Conservation (phyloP, 2,888 invertebrate species). For the Liodrosophila aerea region DNA sequence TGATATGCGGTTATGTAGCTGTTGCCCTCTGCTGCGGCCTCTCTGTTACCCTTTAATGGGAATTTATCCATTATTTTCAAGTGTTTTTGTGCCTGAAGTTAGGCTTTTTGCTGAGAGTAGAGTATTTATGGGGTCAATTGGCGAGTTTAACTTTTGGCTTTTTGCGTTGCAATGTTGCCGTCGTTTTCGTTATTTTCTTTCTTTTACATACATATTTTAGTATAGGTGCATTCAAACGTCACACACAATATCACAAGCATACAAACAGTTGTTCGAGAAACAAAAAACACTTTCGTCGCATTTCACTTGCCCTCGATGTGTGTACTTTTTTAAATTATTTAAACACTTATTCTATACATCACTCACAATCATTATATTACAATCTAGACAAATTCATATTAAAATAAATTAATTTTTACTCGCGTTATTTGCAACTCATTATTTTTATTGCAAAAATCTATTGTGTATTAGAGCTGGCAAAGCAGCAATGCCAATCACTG, state of each 20-base stretch:
- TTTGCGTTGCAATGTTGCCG: slow-evolving; percentile 61
- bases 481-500: too few relatives aligned
- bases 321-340: not conserved
- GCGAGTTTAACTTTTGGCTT: slow-evolving; percentile 21
- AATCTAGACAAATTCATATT: slow-evolving; percentile 9
- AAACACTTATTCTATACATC: slow-evolving; percentile 6
- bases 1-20: slow-evolving; percentile 85
- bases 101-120: slow-evolving; percentile 8
- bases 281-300: slow-evolving; percentile 60
- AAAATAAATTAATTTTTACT: slow-evolving; percentile 30
- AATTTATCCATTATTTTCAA: slow-evolving; percentile 86
- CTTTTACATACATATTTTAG: slow-evolving; percentile 47
- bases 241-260: slow-evolving; percentile 31
- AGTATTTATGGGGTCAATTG: slow-evolving; percentile 9
- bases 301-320: slow-evolving; percentile 48
- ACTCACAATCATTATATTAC: not conserved
- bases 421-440: slow-evolving; percentile 32
- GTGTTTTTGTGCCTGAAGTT: slow-evolving; percentile 6
- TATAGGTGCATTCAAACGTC: slow-evolving; percentile 62
- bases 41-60: slow-evolving; percentile 86
- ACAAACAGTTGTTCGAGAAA: slow-evolving; percentile 48
- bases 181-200: slow-evolving; percentile 24
- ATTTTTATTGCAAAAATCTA: slow-evolving; percentile 56
- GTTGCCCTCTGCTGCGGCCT: slow-evolving; percentile 83
- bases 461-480: too few relatives aligned